Conservation (phyloP, 92 coral and sea anemone species). For the Pocillopora meandrina region DNA sequence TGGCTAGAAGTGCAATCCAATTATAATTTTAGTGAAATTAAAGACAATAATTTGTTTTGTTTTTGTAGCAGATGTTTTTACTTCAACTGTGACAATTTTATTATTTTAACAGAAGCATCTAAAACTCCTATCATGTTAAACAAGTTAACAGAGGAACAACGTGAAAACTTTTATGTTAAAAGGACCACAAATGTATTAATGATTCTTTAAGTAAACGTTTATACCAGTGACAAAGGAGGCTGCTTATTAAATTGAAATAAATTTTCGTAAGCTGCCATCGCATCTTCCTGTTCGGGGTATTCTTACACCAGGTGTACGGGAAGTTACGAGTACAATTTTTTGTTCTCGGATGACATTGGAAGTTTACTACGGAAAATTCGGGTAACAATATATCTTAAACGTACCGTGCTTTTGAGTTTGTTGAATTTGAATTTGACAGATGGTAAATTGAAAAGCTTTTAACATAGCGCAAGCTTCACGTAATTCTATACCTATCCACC, state of each 20-base stretch:
- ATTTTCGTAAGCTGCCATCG: background rate
- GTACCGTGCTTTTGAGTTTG: conserved; percentile 22
- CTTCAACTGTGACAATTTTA: conserved; percentile 1
- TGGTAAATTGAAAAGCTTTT: conserved; percentile 37
- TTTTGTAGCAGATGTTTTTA: conserved; percentile 17
- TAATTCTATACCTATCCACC: conserved; percentile 37
- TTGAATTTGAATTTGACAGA: conserved; percentile 28
- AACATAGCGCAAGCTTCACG: conserved; percentile 6
- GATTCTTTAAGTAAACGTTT: background rate
- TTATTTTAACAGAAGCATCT: background rate
- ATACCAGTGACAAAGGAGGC: background rate
- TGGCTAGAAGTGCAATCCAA: conserved; percentile 15
- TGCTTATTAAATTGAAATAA: background rate
- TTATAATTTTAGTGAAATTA: conserved; percentile 28
- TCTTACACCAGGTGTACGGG: conserved; percentile 6
- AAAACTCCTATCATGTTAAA: background rate
- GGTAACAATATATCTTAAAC: conserved; percentile 10
- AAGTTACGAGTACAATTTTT: background rate
- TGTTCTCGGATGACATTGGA: background rate
- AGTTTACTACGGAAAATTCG: background rate
- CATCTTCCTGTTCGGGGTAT: background rate
- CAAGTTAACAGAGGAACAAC: background rate
- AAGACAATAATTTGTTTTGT: conserved; percentile 27
- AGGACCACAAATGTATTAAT: background rate
- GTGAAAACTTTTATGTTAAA: background rate